phyloP scores from a whole-genome alignment of 1,140 invertebrate species.

The Thrips palmi region DNA sequence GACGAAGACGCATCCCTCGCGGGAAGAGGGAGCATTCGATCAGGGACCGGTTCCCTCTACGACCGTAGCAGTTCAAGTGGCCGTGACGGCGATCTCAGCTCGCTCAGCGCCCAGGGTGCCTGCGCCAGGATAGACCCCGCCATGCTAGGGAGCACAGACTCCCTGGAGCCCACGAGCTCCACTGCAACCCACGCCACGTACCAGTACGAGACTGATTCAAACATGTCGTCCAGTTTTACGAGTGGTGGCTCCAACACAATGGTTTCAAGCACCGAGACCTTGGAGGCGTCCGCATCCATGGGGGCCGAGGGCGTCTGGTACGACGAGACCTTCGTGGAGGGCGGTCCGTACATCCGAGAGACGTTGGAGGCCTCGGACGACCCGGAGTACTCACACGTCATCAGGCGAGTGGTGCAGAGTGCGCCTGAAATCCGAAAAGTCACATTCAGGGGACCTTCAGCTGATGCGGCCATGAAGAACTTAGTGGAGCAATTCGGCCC shows the following conservation, averaged over 20 bases:
- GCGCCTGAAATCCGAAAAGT: conserved; percentile 30
- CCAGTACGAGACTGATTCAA: conserved; percentile 60
- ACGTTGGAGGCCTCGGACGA: conserved; percentile 24
- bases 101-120: conserved; percentile 24
- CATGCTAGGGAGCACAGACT: conserved; percentile 46
- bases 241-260: conserved; percentile 56
- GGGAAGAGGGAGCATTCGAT: conserved; percentile 16
- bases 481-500: conserved; percentile 30
- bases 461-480: conserved; percentile 27
- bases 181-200: conserved; percentile 65
- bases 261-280: conserved; percentile 47
- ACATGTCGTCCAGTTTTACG: conserved; percentile 63
- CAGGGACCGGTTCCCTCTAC: too few relatives aligned
- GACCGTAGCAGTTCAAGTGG: conserved; percentile 26
- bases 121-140: conserved; percentile 18
- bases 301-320: conserved; percentile 24
- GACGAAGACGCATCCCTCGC: conserved; percentile 23
- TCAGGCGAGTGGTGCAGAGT: conserved; percentile 27
- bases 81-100: conserved; percentile 26
- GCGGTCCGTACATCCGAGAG: conserved; percentile 26
- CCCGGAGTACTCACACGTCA: conserved; percentile 24
- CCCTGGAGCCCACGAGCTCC: conserved; percentile 48
- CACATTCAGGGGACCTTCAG: conserved; percentile 32
- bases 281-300: conserved; percentile 27
- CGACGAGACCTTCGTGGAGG: conserved; percentile 22